These are phyloP conservation scores for Lycocorax pyrrhopterus DNA, from an alignment of 2,113 vertebrate species.

Conservation along the genomic window DNA sequence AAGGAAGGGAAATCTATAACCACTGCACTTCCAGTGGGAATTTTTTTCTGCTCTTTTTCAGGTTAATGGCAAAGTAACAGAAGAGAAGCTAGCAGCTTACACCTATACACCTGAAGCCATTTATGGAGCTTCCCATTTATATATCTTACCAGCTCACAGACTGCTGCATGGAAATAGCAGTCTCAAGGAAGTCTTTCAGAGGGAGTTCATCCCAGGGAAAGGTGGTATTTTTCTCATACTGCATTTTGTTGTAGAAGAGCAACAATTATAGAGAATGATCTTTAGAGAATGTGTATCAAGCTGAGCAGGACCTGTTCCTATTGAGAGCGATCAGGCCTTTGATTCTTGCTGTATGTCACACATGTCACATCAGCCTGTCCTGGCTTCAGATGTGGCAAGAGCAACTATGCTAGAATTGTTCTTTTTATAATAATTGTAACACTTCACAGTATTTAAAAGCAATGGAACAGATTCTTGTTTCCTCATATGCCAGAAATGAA, in stretches of 20 bases:
- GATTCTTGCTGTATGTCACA: not conserved
- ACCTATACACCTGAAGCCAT: conserved; percentile 86
- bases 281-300: not conserved
- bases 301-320: not conserved
- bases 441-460: not conserved
- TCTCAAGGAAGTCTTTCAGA: conserved; percentile 73
- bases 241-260: not conserved
- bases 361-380: not conserved
- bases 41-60: conserved; percentile 50
- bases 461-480: not conserved
- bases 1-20: not conserved
- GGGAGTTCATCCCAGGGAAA: conserved; percentile 73
- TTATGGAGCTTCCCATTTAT: conserved; percentile 86
- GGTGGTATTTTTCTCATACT: conserved; percentile 65
- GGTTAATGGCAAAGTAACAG: conserved; percentile 81
- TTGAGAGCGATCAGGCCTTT: not conserved
- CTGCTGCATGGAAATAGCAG: conserved; percentile 81
- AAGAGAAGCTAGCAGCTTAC: conserved; percentile 86
- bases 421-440: not conserved
- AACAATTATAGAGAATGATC: not conserved
- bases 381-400: not conserved
- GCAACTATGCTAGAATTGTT: not conserved
- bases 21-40: not conserved
- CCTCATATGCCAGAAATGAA: not conserved
- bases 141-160: conserved; percentile 83